phyloP scores from a whole-genome alignment of 1,140 invertebrate species.

The Drosophila seguyi region DNA sequence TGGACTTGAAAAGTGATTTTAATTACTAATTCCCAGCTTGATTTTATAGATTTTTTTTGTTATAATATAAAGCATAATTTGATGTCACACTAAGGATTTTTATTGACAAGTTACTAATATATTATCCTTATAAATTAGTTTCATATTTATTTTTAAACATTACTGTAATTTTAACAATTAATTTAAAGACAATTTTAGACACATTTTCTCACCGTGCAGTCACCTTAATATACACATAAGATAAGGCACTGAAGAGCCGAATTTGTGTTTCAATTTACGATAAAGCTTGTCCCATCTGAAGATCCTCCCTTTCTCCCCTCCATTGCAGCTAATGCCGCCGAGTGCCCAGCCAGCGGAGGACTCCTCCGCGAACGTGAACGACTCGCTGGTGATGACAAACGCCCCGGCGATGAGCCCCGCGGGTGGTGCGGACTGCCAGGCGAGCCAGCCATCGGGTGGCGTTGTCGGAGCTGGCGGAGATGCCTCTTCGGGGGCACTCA shows the following conservation, averaged over 20 bases:
- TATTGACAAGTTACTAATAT: not conserved
- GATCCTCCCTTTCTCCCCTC: slow-evolving; percentile 13
- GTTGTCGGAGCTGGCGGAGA: slow-evolving; percentile 55
- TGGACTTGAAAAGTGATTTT: too few relatives aligned
- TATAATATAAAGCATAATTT: not conserved
- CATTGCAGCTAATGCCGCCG: slow-evolving; percentile 67
- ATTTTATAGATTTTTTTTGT: not conserved
- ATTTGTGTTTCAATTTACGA: slow-evolving; percentile 46
- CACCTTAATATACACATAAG: slow-evolving; percentile 30
- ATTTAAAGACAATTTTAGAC: not conserved
- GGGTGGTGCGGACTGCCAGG: slow-evolving; percentile 75
- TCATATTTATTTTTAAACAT: not conserved
- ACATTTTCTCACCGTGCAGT: slow-evolving; percentile 5
- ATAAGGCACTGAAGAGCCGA: slow-evolving; percentile 3
- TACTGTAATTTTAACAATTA: not conserved
- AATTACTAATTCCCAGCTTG: not conserved
- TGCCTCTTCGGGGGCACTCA: slow-evolving; percentile 88
- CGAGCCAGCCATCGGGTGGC: slow-evolving; percentile 42
- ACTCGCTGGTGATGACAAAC: slow-evolving; percentile 80
- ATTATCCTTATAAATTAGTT: not conserved
- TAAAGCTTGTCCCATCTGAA: slow-evolving; percentile 10
- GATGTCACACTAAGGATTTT: too few relatives aligned
- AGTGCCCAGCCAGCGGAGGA: slow-evolving; percentile 68
- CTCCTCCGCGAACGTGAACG: slow-evolving; percentile 61
- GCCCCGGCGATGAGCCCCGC: slow-evolving; percentile 74